These are phyloP conservation scores for Phallusia fumigata DNA, from an alignment of 23 tunicate genomes.

Conservation along the genomic window DNA sequence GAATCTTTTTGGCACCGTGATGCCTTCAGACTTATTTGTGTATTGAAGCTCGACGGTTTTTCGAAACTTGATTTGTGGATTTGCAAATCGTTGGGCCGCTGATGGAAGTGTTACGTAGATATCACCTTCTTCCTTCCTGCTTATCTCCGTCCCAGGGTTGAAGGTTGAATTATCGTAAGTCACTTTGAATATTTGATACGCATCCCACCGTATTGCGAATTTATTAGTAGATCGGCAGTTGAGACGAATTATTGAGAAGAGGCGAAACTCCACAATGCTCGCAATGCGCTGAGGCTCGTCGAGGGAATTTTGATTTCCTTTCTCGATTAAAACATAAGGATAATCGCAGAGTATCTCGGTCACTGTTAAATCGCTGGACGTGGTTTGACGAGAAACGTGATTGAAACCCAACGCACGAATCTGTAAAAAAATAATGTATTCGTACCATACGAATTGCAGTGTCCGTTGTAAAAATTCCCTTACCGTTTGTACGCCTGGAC, in stretches of 20 bases:
- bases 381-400: slow-evolving; percentile 26
- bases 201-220: slow-evolving; percentile 53
- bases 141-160: background rate
- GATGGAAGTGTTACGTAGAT: slow-evolving; percentile 27
- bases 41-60: slow-evolving; percentile 9
- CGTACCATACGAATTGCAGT: background rate
- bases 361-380: slow-evolving; percentile 22
- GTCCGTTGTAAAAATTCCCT: background rate
- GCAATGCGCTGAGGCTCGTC: slow-evolving; percentile 34
- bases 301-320: slow-evolving; percentile 32
- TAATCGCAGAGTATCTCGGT: slow-evolving; percentile 71
- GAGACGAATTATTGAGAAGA: slow-evolving; percentile 35
- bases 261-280: slow-evolving; percentile 62
- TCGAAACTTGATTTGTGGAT: slow-evolving; percentile 1
- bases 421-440: slow-evolving; percentile 21
- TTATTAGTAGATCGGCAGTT: slow-evolving; percentile 48
- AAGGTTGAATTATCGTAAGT: background rate
- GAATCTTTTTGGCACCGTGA: slow-evolving; percentile 45
- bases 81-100: slow-evolving; percentile 13
- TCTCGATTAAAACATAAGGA: slow-evolving; percentile 55
- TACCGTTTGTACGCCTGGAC: slow-evolving; percentile 5
- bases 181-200: slow-evolving; percentile 27
- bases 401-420: slow-evolving; percentile 42
- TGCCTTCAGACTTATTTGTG: slow-evolving; percentile 56
- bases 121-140: background rate